A percentile compares a stretch with the other conserved stretches of the same genome.
phyloP scores from a whole-genome alignment of 1,140 invertebrate species.

The Druon quercuslanigerum region DNA sequence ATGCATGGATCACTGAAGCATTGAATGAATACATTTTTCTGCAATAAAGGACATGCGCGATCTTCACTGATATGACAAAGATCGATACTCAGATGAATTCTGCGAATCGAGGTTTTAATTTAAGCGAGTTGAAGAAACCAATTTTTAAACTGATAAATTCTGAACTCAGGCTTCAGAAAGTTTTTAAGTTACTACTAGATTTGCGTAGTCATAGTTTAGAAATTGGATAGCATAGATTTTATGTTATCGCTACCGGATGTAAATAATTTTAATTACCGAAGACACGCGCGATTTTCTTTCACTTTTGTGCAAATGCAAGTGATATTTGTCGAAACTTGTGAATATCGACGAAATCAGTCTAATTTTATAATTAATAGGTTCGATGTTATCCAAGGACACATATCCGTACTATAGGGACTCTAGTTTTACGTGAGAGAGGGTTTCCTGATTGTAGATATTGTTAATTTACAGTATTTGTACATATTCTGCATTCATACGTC shows the following conservation, averaged over 20 bases:
- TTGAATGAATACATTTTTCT: background rate
- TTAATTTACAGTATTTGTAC: slow-evolving; percentile 19
- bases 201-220: slow-evolving; percentile 19
- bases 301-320: background rate
- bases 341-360: background rate
- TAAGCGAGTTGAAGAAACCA: background rate
- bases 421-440: background rate
- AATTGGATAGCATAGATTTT: background rate
- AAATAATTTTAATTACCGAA: background rate
- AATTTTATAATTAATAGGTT: too few relatives aligned
- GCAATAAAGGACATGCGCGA: too few relatives aligned
- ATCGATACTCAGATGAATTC: background rate
- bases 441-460: slow-evolving; percentile 15
- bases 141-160: background rate
- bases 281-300: too few relatives aligned
- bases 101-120: background rate
- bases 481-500: background rate
- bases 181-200: background rate
- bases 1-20: background rate
- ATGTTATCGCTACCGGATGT: background rate
- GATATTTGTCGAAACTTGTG: background rate
- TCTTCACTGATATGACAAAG: background rate
- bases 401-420: slow-evolving; percentile 2
- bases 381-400: slow-evolving; percentile 14
- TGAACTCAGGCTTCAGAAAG: background rate